A percentile compares a stretch with the other conserved stretches of the same genome.
Conservation (phyloP, 2,797 vertebrate genomes). For the Falco columbarius region DNA sequence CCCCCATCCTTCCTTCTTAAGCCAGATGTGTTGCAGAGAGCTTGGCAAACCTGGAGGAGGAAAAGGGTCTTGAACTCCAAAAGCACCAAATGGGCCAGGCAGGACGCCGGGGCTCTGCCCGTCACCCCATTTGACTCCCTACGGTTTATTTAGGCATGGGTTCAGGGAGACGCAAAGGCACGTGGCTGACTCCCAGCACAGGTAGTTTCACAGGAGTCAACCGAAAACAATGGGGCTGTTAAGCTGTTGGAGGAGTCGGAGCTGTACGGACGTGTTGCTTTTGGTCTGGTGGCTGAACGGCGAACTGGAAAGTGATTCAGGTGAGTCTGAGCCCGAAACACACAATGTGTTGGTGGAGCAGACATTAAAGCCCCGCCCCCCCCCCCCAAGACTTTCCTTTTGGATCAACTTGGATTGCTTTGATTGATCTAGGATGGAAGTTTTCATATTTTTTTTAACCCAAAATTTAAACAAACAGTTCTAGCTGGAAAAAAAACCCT, state of each 20-base stretch:
- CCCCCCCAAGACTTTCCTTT: background rate
- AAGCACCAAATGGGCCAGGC: background rate
- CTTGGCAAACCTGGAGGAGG: background rate
- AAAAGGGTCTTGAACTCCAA: background rate
- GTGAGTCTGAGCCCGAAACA: background rate
- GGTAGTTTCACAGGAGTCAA: constrained; percentile 38
- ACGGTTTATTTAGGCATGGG: background rate
- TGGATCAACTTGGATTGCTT: background rate
- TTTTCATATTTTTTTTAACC: background rate
- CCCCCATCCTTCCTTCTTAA: background rate
- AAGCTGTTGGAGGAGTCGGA: background rate
- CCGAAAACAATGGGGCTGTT: constrained; percentile 21
- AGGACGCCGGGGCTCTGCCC: background rate
- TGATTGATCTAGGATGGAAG: background rate
- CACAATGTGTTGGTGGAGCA: background rate
- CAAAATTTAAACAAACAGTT: background rate
- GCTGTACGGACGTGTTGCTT: constrained; percentile 31
- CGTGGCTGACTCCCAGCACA: constrained; percentile 20
- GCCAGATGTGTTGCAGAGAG: background rate
- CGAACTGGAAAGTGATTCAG: background rate
- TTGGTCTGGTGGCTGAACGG: background rate
- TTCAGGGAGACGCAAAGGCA: constrained; percentile 28
- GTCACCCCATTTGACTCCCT: constrained; percentile 21
- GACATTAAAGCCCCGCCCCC: background rate
- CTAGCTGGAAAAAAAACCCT: background rate